Conservation (phyloP, 2,797 vertebrate genomes). For the Sparidentex hasta region DNA sequence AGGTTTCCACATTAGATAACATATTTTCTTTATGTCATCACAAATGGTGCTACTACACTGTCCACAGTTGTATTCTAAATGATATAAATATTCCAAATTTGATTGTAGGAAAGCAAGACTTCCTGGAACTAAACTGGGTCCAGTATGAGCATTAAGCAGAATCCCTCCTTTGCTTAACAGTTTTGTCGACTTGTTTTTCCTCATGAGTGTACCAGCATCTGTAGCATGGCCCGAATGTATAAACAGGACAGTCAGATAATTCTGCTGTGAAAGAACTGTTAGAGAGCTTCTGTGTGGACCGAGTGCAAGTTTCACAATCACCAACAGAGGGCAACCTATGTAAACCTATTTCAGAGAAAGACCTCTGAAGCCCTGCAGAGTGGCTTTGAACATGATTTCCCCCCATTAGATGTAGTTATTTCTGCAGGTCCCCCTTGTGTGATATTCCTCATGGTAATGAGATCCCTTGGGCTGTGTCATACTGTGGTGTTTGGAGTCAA, state of each 20-base stretch:
- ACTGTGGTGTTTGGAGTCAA: neutral
- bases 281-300: neutral
- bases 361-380: neutral
- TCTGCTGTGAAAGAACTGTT: neutral
- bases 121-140: no score
- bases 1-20: neutral
- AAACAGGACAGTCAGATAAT: neutral
- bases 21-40: neutral
- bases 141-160: neutral
- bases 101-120: neutral
- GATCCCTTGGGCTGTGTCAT: neutral
- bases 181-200: neutral
- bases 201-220: neutral
- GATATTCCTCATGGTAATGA: no score
- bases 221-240: neutral
- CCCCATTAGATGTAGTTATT: neutral
- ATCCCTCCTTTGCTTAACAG: neutral
- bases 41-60: neutral
- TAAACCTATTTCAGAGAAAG: constrained; percentile 30
- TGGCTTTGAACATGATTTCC: neutral
- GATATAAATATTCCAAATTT: neutral
- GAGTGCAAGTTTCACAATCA: constrained; percentile 24
- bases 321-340: constrained; percentile 74
- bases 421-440: neutral
- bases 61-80: neutral